Conservation (phyloP, 2,888 invertebrate species). For the Deilephila porcellus region DNA sequence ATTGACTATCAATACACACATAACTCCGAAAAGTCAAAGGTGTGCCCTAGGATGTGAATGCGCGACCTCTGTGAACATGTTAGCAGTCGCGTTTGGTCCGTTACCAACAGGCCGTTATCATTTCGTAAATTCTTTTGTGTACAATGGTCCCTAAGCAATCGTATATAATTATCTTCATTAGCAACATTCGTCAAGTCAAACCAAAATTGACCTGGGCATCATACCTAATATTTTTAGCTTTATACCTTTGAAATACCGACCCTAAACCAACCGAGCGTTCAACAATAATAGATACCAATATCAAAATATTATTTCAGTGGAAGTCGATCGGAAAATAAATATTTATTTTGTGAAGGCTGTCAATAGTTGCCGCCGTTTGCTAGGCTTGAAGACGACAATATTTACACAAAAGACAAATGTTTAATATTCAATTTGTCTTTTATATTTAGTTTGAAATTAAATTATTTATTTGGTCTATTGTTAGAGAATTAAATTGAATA, state of each 20-base stretch:
- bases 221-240: too few relatives aligned
- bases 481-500: not conserved
- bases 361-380: not conserved
- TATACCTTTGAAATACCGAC: not conserved
- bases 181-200: not conserved
- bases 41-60: too few relatives aligned
- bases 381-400: not conserved
- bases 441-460: not conserved
- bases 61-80: too few relatives aligned
- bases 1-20: too few relatives aligned
- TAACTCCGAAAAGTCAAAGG: too few relatives aligned
- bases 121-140: too few relatives aligned
- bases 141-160: too few relatives aligned
- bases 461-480: too few relatives aligned
- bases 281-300: not conserved
- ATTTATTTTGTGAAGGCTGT: not conserved
- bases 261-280: not conserved
- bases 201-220: not conserved
- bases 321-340: slow-evolving; percentile 3
- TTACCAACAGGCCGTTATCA: too few relatives aligned
- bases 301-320: not conserved
- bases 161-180: not conserved
- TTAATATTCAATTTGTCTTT: not conserved
- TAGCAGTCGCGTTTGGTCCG: too few relatives aligned
- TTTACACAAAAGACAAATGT: not conserved